Evolutionary conservation across 2,113 vertebrate species (phyloP).

Genomic region (Oryzias melastigma): DNA sequence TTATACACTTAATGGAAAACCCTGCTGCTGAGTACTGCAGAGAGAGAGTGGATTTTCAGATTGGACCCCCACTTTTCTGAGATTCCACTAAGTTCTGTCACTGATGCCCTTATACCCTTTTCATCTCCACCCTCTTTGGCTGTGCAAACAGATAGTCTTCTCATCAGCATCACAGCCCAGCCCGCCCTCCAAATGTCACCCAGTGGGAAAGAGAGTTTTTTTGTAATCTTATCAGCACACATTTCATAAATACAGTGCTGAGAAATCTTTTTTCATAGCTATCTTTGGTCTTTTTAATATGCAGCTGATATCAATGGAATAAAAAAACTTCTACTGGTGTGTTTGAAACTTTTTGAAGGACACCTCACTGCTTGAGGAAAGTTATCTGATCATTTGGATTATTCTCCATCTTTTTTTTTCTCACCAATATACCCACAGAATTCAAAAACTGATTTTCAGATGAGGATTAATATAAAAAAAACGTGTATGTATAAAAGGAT

Average conservation of each 20-base stretch:
- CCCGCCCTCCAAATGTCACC: slow-evolving; percentile 15
- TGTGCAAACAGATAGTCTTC: not conserved
- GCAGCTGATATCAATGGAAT: not conserved
- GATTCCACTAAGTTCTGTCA: not conserved
- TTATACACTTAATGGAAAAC: not conserved
- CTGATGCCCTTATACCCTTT: not conserved
- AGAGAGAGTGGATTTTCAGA: not conserved
- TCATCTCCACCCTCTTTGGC: slow-evolving; percentile 3
- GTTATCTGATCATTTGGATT: not conserved
- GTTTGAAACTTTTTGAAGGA: slow-evolving; percentile 1
- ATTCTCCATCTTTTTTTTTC: not conserved
- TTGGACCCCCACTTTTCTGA: not conserved
- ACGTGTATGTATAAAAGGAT: too few species aligned
- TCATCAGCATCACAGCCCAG: not conserved
- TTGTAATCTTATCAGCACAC: slow-evolving; percentile 21
- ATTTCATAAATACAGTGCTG: not conserved
- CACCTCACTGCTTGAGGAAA: not conserved
- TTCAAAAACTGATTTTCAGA: not conserved
- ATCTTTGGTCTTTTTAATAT: slow-evolving; percentile 1
- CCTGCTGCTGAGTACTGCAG: not conserved
- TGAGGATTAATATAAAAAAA: not conserved
- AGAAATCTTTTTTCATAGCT: not conserved
- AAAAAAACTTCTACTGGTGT: not conserved
- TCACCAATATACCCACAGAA: not conserved
- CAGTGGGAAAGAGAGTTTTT: slow-evolving; percentile 2